These are phyloP conservation scores for Archips crataeganus DNA, from an alignment of 2,888 invertebrate species.

Conservation along the genomic window DNA sequence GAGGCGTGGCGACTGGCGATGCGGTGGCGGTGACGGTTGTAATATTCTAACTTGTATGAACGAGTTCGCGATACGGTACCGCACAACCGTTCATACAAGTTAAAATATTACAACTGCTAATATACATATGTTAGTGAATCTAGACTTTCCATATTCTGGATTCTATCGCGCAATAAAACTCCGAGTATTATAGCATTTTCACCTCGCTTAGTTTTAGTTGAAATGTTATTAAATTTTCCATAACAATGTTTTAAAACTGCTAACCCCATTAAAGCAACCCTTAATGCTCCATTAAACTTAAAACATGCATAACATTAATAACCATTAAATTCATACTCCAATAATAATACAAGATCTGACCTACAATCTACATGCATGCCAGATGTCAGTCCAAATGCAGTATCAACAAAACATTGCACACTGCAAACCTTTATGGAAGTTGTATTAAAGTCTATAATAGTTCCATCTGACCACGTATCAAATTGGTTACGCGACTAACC, in stretches of 20 bases:
- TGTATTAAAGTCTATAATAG: neutral
- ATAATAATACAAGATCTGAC: slow-evolving; percentile 39
- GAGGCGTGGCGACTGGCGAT: no score
- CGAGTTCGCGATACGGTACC: no score
- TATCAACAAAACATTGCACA: slow-evolving; percentile 2
- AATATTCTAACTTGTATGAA: no score
- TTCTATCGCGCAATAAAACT: no score
- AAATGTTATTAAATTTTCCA: neutral
- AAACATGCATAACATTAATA: slow-evolving; percentile 18
- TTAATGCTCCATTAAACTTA: slow-evolving; percentile 35
- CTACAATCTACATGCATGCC: slow-evolving; percentile 31
- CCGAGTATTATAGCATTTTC: no score
- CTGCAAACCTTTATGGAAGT: neutral
- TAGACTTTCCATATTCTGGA: no score
- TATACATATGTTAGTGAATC: no score
- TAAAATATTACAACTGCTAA: no score
- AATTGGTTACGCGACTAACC: neutral
- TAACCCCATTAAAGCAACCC: slow-evolving; percentile 28
- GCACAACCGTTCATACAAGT: no score
- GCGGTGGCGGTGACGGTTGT: no score
- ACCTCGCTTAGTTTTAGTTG: no score
- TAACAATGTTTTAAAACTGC: neutral
- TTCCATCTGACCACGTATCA: neutral
- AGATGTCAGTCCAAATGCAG: slow-evolving; percentile 36
- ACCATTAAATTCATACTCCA: slow-evolving; percentile 28